phyloP scores from a whole-genome alignment of 2,888 invertebrate genomes.

The Drosophila multiciliata region DNA sequence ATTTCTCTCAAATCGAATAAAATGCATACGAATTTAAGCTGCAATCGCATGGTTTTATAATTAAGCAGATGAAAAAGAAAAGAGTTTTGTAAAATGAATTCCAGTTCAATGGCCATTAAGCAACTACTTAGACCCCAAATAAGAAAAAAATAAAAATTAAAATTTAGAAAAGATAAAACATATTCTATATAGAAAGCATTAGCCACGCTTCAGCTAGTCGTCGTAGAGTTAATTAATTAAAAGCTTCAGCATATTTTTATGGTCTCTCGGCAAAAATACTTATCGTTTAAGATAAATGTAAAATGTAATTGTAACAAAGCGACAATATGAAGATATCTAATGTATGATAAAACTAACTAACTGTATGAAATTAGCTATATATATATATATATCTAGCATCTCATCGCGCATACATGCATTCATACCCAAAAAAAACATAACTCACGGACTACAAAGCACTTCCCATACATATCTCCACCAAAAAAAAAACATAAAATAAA shows the following conservation, averaged over 20 bases:
- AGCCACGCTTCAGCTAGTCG: slow-evolving; percentile 77
- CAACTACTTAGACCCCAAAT: slow-evolving; percentile 24
- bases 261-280: slow-evolving; percentile 54
- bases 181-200: slow-evolving; percentile 50
- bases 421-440: slow-evolving; percentile 47
- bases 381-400: slow-evolving; percentile 29
- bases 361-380: slow-evolving; percentile 50
- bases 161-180: background rate
- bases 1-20: slow-evolving; percentile 29
- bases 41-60: slow-evolving; percentile 75
- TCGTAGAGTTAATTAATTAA: slow-evolving; percentile 57
- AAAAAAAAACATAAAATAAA: background rate
- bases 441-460: slow-evolving; percentile 60
- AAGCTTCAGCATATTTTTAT: slow-evolving; percentile 73
- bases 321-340: slow-evolving; percentile 72
- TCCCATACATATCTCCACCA: slow-evolving; percentile 60
- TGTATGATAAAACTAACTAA: slow-evolving; percentile 69
- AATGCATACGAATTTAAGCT: slow-evolving; percentile 76
- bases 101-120: slow-evolving; percentile 44
- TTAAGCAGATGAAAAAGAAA: background rate
- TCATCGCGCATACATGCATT: slow-evolving; percentile 34
- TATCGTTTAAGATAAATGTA: slow-evolving; percentile 67
- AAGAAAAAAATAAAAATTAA: background rate
- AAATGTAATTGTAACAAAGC: slow-evolving; percentile 78
- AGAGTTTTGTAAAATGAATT: slow-evolving; percentile 39